Conservation (phyloP, 2,113 vertebrate species). For the Neotoma lepida region DNA sequence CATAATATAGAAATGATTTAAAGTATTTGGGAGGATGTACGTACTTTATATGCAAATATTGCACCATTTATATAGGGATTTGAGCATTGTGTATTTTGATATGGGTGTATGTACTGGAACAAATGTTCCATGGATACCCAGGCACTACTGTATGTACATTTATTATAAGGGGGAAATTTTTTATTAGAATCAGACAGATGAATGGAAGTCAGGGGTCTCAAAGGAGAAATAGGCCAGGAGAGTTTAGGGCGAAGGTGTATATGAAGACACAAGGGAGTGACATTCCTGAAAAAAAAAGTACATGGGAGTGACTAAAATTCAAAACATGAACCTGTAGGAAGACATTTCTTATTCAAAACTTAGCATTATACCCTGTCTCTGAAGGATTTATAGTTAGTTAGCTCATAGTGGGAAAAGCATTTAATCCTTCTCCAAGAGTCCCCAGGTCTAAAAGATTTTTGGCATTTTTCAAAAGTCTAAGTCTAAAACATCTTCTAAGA, state of each 20-base stretch:
- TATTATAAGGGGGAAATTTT: not conserved
- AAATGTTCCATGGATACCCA: not conserved
- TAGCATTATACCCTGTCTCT: not conserved
- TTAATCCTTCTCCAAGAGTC: not conserved
- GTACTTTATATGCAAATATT: not conserved
- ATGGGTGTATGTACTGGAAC: not conserved
- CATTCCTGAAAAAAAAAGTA: not conserved
- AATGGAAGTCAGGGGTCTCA: not conserved
- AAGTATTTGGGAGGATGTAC: not conserved
- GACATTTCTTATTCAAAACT: not conserved
- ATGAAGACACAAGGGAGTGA: not conserved
- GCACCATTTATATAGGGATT: not conserved
- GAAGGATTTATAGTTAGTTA: not conserved
- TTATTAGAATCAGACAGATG: not conserved
- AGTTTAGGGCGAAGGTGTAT: not conserved
- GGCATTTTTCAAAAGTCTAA: not conserved
- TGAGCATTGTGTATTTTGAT: not conserved
- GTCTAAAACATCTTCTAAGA: not conserved
- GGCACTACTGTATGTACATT: not conserved
- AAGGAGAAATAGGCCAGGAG: not conserved
- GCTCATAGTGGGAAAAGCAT: not conserved
- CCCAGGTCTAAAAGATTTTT: not conserved
- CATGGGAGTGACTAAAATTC: not conserved
- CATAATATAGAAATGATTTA: not conserved
- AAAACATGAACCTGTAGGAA: not conserved